phyloP scores from a whole-genome alignment of 2,113 vertebrate species.

The Alces alces region DNA sequence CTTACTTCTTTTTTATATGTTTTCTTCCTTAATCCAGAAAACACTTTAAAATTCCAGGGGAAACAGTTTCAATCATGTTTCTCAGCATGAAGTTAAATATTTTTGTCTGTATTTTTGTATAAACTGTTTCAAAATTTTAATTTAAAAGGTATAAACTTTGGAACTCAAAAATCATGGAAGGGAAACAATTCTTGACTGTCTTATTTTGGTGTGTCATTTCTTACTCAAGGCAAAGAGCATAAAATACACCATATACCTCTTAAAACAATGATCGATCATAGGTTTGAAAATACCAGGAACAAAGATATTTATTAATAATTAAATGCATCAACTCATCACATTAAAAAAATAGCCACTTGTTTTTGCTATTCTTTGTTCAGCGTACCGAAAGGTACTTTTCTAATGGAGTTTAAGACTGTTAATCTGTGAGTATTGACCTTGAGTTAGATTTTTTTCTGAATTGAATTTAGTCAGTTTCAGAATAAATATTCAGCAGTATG shows the following conservation, averaged over 20 bases:
- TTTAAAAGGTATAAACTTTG: background rate
- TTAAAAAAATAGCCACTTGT: background rate
- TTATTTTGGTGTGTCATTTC: background rate
- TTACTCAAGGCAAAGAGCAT: background rate
- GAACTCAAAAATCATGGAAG: background rate
- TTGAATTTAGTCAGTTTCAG: background rate
- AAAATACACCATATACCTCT: background rate
- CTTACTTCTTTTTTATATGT: background rate
- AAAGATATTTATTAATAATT: background rate
- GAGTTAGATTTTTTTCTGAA: background rate
- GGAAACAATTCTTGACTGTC: background rate
- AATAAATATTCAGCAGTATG: background rate
- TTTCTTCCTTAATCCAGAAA: background rate
- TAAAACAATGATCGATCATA: background rate
- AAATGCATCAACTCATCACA: background rate
- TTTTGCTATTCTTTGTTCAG: background rate
- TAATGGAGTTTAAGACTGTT: background rate
- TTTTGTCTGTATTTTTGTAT: background rate
- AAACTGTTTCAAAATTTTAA: background rate
- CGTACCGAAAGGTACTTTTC: background rate
- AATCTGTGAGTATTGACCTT: background rate
- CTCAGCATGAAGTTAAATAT: background rate
- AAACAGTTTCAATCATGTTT: background rate
- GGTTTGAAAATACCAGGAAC: background rate
- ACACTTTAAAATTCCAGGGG: background rate